Evolutionary conservation across 1,140 invertebrate species (phyloP).

Genomic region (Drosophila bocki): DNA sequence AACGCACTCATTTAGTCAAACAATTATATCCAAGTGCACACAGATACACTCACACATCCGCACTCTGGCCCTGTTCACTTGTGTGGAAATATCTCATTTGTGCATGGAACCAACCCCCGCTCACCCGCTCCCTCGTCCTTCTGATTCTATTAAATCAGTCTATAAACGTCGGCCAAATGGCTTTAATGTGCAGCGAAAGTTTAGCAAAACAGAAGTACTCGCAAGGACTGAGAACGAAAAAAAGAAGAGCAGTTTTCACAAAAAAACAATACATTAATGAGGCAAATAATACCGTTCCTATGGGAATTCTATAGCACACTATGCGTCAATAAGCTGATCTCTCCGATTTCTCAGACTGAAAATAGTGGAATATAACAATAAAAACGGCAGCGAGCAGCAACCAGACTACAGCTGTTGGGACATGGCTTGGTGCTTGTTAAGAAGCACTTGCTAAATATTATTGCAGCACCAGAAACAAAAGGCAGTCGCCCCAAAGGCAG

Average conservation of each 20-base stretch:
- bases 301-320: slow-evolving; percentile 6
- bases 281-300: slow-evolving; percentile 32
- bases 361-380: slow-evolving; percentile 66
- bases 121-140: slow-evolving; percentile 3
- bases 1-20: slow-evolving; percentile 78
- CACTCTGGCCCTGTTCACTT: slow-evolving; percentile 61
- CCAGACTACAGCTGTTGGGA: slow-evolving; percentile 75
- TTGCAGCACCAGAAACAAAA: slow-evolving; percentile 58
- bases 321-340: slow-evolving; percentile 14
- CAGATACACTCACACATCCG: slow-evolving; percentile 47
- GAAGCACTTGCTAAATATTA: slow-evolving; percentile 82
- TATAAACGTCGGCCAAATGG: slow-evolving; percentile 76
- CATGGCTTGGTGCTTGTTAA: slow-evolving; percentile 80
- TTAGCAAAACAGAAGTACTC: slow-evolving; percentile 59
- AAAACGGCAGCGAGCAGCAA: slow-evolving; percentile 60
- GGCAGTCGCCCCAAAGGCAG: slow-evolving; percentile 15
- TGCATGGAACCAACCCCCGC: slow-evolving; percentile 27
- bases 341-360: neutral
- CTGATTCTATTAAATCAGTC: slow-evolving; percentile 75
- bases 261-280: neutral
- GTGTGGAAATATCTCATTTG: slow-evolving; percentile 82
- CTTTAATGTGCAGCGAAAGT: slow-evolving; percentile 78
- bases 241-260: slow-evolving; percentile 6
- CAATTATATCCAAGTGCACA: slow-evolving; percentile 77
- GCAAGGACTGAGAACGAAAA: neutral